Conservation (phyloP, 2,113 vertebrate genomes). For the Corythoichthys intestinalis region DNA sequence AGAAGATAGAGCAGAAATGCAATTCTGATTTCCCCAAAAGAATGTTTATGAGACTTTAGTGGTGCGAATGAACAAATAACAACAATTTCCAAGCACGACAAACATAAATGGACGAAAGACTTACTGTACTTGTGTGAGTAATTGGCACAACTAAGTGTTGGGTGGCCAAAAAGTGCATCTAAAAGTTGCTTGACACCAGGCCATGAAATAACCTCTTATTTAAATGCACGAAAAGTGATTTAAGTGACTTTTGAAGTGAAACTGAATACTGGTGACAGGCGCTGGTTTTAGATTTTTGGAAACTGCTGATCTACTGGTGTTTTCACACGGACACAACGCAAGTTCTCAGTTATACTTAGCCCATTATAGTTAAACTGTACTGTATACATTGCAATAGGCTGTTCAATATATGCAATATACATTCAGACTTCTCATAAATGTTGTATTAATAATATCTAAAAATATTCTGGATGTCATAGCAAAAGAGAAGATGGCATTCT, state of each 20-base stretch:
- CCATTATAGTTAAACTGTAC: background rate
- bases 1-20: background rate
- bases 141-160: background rate
- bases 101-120: background rate
- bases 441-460: no score
- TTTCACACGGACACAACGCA: background rate
- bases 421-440: no score
- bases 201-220: background rate
- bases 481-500: no score
- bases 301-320: background rate
- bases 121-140: background rate
- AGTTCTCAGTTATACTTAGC: background rate
- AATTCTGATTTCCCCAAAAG: background rate
- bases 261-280: background rate
- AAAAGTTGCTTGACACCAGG: background rate
- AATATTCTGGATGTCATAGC: no score
- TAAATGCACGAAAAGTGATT: conserved; percentile 1
- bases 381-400: background rate
- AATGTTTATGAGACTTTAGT: background rate
- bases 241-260: background rate
- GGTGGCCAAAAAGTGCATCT: background rate
- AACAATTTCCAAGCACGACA: background rate
- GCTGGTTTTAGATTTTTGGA: background rate
- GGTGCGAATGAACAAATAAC: background rate
- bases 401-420: background rate